phyloP scores from a whole-genome alignment of 1,140 invertebrate species.

The Zaprionus davidi region DNA sequence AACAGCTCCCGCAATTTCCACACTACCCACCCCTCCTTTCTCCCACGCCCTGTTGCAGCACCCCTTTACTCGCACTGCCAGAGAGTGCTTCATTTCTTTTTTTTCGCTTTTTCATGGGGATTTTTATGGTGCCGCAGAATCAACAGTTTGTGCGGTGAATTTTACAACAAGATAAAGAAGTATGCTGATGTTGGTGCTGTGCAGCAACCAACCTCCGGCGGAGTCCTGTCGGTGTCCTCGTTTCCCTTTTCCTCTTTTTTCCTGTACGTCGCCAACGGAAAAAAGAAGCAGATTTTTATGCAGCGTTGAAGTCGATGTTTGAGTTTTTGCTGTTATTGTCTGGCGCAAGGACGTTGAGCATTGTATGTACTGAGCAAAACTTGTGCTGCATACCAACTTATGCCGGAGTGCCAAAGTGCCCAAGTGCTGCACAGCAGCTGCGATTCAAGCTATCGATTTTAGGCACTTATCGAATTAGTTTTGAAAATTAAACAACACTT shows the following conservation, averaged over 20 bases:
- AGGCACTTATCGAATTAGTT: conserved; percentile 7
- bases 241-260: neutral
- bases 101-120: conserved; percentile 73
- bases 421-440: neutral
- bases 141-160: conserved; percentile 84
- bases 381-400: conserved; percentile 1
- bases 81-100: conserved; percentile 39
- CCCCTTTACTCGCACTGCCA: conserved; percentile 12
- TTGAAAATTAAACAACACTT: neutral
- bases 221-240: neutral
- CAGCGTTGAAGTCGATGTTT: conserved; percentile 64
- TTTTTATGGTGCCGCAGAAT: conserved; percentile 84
- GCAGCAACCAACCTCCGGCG: conserved; percentile 7
- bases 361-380: conserved; percentile 20
- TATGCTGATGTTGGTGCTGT: conserved; percentile 30
- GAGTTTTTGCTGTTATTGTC: conserved; percentile 60
- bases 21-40: conserved; percentile 23
- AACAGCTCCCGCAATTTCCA: conserved; percentile 50
- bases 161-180: conserved; percentile 83
- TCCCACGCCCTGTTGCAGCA: conserved; percentile 1
- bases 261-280: conserved; percentile 1
- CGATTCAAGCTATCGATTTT: neutral
- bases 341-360: conserved; percentile 51
- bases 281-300: conserved; percentile 51
- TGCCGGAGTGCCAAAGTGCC: neutral